Percentiles rank a stretch among this genome's conserved stretches.
phyloP scores from a whole-genome alignment of 2,888 invertebrate genomes.

The Seira ritae region DNA sequence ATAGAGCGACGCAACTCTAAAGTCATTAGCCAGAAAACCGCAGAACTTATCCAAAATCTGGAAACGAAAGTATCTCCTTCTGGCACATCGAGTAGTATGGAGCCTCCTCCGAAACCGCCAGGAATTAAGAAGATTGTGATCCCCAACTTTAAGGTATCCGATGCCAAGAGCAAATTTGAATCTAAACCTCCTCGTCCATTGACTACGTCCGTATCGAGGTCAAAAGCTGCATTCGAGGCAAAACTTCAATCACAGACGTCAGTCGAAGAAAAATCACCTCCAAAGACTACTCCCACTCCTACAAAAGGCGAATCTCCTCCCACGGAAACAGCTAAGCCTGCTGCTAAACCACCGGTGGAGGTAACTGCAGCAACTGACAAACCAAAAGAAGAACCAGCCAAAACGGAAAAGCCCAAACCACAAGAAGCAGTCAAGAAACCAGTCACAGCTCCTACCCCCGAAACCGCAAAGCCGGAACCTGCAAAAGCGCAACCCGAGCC shows the following conservation, averaged over 20 bases:
- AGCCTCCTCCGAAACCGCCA: conserved; percentile 66
- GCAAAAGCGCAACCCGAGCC: neutral
- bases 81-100: conserved; percentile 29
- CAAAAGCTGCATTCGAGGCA: conserved; percentile 65
- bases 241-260: conserved; percentile 51
- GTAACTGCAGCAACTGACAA: conserved; percentile 3
- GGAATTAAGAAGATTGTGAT: conserved; percentile 84
- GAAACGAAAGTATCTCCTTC: conserved; percentile 67
- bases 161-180: conserved; percentile 87
- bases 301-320: conserved; percentile 41
- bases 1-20: conserved; percentile 72
- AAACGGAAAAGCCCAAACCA: too few species aligned
- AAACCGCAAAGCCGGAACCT: neutral
- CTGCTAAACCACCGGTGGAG: conserved; percentile 28
- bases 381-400: conserved; percentile 32
- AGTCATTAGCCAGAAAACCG: conserved; percentile 73
- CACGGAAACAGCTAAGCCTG: neutral
- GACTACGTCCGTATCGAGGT: conserved; percentile 52
- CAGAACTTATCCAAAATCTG: conserved; percentile 72
- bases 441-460: neutral
- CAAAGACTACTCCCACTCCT: conserved; percentile 4
- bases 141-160: conserved; percentile 88
- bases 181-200: conserved; percentile 69
- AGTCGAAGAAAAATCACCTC: conserved; percentile 30
- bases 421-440: conserved; percentile 28